Conservation (phyloP, 2,113 vertebrate genomes). For the Pluvialis apricaria region DNA sequence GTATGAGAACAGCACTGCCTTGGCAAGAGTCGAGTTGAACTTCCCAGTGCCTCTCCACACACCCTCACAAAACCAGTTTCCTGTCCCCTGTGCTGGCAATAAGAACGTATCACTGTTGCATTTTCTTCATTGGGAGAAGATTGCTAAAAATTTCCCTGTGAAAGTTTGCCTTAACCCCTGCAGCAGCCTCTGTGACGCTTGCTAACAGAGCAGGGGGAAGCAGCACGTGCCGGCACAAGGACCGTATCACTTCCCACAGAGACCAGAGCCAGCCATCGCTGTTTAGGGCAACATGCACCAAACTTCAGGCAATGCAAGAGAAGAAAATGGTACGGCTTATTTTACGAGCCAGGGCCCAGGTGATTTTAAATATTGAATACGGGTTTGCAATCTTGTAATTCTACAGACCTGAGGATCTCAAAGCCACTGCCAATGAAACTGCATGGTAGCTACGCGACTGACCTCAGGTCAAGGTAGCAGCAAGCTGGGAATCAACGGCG, state of each 20-base stretch:
- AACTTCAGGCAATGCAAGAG: rapidly evolving
- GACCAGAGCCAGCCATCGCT: rapidly evolving
- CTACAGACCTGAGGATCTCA: neutral
- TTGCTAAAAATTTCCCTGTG: neutral
- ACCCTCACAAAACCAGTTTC: neutral
- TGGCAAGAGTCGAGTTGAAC: neutral
- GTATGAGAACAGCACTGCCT: neutral
- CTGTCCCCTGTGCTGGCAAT: neutral
- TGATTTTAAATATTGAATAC: neutral
- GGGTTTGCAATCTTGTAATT: neutral
- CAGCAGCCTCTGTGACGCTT: neutral
- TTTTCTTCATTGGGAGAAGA: neutral
- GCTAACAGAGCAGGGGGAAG: neutral
- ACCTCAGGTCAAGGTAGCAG: neutral
- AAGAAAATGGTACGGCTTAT: neutral
- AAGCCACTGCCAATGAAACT: neutral
- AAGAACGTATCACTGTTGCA: neutral
- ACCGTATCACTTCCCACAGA: neutral
- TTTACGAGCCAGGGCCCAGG: neutral
- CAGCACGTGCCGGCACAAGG: neutral
- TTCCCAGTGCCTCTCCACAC: neutral
- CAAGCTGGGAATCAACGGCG: rapidly evolving
- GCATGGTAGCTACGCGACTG: rapidly evolving
- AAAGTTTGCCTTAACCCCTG: neutral
- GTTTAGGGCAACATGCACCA: rapidly evolving